Evolutionary conservation across 2,113 vertebrate genomes (phyloP), one percentile per base, ranked within the genome.

Genomic region (Menidia beryllina): DNA sequence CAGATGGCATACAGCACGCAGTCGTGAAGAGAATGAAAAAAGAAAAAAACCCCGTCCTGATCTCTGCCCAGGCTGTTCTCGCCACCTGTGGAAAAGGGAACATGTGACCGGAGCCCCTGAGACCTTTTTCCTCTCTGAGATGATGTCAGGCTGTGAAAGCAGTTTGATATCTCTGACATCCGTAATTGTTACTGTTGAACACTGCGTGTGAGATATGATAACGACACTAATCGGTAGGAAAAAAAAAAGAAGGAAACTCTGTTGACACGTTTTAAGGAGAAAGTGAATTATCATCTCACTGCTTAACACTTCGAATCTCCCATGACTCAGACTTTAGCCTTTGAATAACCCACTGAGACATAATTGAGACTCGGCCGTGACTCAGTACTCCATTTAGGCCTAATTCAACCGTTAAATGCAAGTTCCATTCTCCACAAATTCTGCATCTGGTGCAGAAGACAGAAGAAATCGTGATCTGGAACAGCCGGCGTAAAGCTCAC

Each of bases 271-370:
- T 60, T 81, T 58, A 47, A 56, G 55, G 56, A 56, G 62, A 72
- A 78, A 62, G 43, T 58, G 68, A 80, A 79, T 71, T 81, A 78
- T 82, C 75, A 76, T 73, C 70, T 52, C 27, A 10, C 51, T 58
- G 74, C 51, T 75, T 66, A 75, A 86, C 51, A 65, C 72, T 62
- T 69, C 24, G 81, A 81, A 75, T 81, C 74, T 20, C 21, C 38
- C 26, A 38, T 67, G 72, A 72, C 62, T 84, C 73, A 51, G 20
- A 30, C 55, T 73, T 58, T 72, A 81, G 72, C 80, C 59, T 52
- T 57, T 63, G 38, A 76, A 67, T 86, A 74, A 84, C 80, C 68
- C 36, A 67, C 13, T 20, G 58, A 81, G 69, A 64, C 3, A n/a
- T 39, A 38, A 58, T 19, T 50, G 51, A 77, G 72, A 53, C 61